Evolutionary conservation across 2,797 vertebrate genomes (phyloP).

Genomic region (Capromys pilorides): DNA sequence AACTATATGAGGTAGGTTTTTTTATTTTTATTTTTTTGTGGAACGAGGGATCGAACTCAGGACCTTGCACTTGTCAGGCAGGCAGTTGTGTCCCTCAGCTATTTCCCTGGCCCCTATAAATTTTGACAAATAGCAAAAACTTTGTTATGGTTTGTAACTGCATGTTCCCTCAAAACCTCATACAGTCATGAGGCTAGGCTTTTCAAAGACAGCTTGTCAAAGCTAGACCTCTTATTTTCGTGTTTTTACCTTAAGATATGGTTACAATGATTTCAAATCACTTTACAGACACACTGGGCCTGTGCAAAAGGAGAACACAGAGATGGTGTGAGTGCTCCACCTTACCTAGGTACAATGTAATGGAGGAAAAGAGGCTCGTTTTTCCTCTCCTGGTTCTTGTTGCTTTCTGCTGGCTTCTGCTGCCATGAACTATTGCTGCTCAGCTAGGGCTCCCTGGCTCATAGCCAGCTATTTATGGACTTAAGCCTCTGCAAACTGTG

Average conservation of each 20-base stretch:
- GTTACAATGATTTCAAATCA: neutral
- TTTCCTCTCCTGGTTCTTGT: fast-evolving
- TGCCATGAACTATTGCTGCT: too few species aligned
- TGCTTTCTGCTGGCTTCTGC: too few species aligned
- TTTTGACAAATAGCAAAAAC: neutral
- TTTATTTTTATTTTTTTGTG: too few species aligned
- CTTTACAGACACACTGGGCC: neutral
- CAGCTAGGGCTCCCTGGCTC: too few species aligned
- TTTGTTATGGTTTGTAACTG: neutral
- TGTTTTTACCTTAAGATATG: neutral
- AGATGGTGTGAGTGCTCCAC: neutral
- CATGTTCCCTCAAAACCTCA: neutral
- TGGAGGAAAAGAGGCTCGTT: neutral
- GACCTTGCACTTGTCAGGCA: too few species aligned
- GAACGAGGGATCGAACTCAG: too few species aligned
- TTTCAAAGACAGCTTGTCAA: neutral
- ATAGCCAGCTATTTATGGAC: too few species aligned
- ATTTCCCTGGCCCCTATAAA: neutral
- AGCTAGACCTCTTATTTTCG: neutral
- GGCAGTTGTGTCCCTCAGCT: too few species aligned
- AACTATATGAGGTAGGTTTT: too few species aligned
- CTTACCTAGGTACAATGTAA: neutral
- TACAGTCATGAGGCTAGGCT: neutral
- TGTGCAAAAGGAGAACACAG: neutral
- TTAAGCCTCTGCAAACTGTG: too few species aligned